Evolutionary conservation across 2,888 invertebrate genomes (phyloP).

Genomic region (Andrena flavipes): DNA sequence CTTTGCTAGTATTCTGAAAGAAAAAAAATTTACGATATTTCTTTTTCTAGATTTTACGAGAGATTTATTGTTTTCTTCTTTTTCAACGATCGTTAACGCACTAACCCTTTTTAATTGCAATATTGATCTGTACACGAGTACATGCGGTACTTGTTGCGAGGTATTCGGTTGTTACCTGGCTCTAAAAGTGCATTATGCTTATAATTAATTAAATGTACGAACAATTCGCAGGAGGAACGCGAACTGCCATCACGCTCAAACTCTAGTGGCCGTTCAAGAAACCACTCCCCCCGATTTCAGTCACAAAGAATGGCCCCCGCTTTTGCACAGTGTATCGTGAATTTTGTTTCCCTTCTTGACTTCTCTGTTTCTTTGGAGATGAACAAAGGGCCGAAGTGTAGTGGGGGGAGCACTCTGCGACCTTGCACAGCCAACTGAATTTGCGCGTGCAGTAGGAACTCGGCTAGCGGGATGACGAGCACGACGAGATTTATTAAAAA

Average conservation of each 20-base stretch:
- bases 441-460: constrained; percentile 8
- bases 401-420: not conserved
- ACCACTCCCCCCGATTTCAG: not conserved
- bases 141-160: constrained; percentile 47
- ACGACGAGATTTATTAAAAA: not conserved
- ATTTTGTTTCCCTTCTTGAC: not conserved
- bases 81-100: not conserved
- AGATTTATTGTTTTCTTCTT: constrained; percentile 1
- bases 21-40: not conserved
- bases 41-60: not conserved
- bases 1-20: not conserved
- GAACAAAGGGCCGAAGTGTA: too few species aligned
- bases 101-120: not conserved
- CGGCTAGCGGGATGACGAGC: constrained; percentile 8
- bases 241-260: constrained; percentile 10
- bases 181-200: constrained; percentile 63
- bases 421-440: not conserved
- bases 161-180: constrained; percentile 49
- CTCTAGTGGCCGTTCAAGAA: not conserved
- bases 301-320: not conserved
- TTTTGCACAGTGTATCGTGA: not conserved
- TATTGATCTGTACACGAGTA: constrained; percentile 46
- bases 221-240: constrained; percentile 13
- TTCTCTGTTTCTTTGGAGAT: too few species aligned
- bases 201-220: constrained; percentile 20